Percentiles rank a stretch among this genome's conserved stretches.
phyloP scores from a whole-genome alignment of 2,888 invertebrate genomes.

The Stramonita haemastoma region DNA sequence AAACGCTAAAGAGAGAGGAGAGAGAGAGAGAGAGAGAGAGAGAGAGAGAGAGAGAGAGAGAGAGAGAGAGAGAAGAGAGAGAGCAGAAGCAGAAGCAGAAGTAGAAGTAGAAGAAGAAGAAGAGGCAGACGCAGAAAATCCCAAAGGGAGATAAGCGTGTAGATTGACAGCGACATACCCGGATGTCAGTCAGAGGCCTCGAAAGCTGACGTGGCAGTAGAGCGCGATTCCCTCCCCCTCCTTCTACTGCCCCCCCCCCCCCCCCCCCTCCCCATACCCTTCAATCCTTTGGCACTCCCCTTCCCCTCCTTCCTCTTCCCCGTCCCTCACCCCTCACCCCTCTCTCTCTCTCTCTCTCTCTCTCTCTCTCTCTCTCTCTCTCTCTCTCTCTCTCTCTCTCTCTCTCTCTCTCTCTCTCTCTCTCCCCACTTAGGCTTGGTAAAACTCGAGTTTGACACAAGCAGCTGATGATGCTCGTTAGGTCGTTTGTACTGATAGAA shows the following conservation, averaged over 20 bases:
- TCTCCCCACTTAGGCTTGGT: not conserved
- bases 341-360: not conserved
- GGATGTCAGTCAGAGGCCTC: constrained; percentile 10
- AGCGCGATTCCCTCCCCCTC: not conserved
- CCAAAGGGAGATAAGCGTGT: constrained; percentile 23
- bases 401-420: not conserved
- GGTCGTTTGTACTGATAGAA: not conserved
- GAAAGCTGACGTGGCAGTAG: not conserved
- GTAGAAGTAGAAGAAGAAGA: too few species aligned
- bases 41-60: constrained; percentile 1
- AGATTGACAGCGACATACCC: constrained; percentile 29
- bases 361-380: not conserved
- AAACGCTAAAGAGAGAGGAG: not conserved
- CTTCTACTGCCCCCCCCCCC: not conserved
- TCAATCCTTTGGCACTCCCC: not conserved
- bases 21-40: constrained; percentile 12
- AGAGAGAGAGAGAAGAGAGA: not conserved
- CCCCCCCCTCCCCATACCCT: not conserved
- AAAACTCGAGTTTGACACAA: constrained; percentile 1
- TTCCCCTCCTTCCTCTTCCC: not conserved
- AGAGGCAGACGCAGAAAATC: not conserved
- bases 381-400: not conserved
- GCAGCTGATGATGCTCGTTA: constrained; percentile 20
- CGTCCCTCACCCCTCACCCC: not conserved
- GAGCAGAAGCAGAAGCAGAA: too few species aligned